These are phyloP conservation scores for Heteropelma amictum DNA, from an alignment of 2,888 invertebrate species.

Conservation along the genomic window DNA sequence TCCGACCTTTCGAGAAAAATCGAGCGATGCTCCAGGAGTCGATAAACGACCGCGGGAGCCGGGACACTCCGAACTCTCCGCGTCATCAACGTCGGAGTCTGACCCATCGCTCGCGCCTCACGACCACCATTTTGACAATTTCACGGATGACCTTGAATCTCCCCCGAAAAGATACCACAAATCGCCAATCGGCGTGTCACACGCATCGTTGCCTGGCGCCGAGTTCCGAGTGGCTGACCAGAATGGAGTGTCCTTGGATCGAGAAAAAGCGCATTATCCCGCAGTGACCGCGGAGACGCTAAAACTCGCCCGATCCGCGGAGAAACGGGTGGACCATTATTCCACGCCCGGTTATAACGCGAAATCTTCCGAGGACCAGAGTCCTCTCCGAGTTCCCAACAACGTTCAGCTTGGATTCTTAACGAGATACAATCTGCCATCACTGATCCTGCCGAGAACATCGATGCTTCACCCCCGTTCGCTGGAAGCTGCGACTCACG, in stretches of 20 bases:
- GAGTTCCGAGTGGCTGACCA: neutral
- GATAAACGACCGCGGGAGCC: neutral
- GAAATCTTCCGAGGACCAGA: neutral
- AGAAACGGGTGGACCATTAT: constrained; percentile 31
- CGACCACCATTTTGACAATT: neutral
- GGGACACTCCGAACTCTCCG: constrained; percentile 6
- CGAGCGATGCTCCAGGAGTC: neutral
- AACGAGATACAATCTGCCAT: constrained; percentile 26
- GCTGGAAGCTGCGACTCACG: neutral
- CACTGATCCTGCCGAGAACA: neutral
- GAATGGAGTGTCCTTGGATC: neutral
- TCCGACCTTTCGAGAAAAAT: neutral
- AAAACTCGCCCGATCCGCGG: neutral
- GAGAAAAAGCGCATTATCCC: neutral
- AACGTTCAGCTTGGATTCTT: constrained; percentile 12
- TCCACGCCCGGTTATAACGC: too few species aligned
- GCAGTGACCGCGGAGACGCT: neutral
- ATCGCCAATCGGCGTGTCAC: neutral
- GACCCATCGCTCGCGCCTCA: too few species aligned
- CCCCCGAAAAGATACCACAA: neutral
- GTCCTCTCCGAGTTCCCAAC: neutral
- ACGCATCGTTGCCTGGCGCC: neutral
- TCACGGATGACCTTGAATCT: neutral
- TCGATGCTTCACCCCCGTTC: neutral
- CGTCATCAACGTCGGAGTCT: too few species aligned